Conservation (phyloP, 2,113 vertebrate genomes). For the Arizona elegans region DNA sequence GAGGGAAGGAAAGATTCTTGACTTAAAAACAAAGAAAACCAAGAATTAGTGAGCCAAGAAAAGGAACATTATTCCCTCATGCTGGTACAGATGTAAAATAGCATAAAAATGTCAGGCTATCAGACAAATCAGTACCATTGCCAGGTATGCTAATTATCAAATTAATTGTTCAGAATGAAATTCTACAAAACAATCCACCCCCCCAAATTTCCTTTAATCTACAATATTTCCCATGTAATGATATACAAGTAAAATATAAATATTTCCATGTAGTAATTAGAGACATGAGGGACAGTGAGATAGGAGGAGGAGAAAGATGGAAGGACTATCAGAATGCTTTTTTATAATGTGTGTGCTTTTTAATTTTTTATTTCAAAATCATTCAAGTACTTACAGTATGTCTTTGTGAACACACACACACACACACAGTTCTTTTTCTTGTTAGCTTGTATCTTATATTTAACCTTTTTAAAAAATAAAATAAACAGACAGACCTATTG, state of each 20-base stretch:
- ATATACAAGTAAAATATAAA: no score
- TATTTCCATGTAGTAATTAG: no score
- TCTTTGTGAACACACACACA: neutral
- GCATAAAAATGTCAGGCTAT: conserved; percentile 34
- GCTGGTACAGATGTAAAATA: neutral
- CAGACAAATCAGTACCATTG: neutral
- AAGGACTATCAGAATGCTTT: no score
- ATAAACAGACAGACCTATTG: neutral
- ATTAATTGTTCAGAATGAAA: neutral
- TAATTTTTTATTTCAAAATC: neutral
- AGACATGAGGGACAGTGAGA: no score
- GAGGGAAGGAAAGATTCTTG: conserved; percentile 20
- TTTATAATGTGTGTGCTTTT: neutral
- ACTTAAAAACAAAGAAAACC: conserved; percentile 16
- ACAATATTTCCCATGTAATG: neutral
- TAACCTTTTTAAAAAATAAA: no score
- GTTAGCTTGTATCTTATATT: no score
- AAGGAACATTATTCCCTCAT: neutral
- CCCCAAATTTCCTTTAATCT: neutral
- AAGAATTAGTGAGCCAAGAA: conserved; percentile 27
- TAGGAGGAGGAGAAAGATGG: no score
- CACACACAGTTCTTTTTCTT: neutral
- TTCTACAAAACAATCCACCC: neutral
- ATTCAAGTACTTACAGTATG: neutral
- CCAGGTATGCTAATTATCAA: conserved; percentile 26